Evolutionary conservation across 2,888 invertebrate species (phyloP), one percentile per base, ranked within the genome.

Genomic region (Spisula subtruncata): DNA sequence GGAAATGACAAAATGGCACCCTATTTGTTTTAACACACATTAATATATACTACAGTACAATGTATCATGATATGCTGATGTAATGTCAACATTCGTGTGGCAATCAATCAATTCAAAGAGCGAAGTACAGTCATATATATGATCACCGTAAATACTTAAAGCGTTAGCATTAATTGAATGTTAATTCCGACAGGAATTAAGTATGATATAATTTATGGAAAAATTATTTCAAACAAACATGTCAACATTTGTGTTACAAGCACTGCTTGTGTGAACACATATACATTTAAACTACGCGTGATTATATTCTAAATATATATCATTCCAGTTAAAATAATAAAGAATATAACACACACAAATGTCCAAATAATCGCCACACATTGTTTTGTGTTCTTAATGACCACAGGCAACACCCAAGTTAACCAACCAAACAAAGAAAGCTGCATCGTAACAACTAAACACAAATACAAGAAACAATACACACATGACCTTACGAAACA

Each of bases 141-240:
- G 25, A 66, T n/a, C 25, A 66, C 25, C n/a, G 25, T n/a, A 66
- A 66, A 66, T 25, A 66, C 60, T 66, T 25, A 25, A 12, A 66
- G 60, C 5, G 51, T 66, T n/a, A 66, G 60, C 25, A 25, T 66
- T 66, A 66, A 66, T 66, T 66, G 60, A 25, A 66, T 66, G 60
- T 8, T 66, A 25, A 5, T 66, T 66, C 60, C 60, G 6, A 25
- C 5, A 10, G 60, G 60, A 10, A 25, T 25, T 10, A 25, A n/a
- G n/a, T 5, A 25, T 6, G 25, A 6, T 66, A 25, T 1, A 66
- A 25, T 66, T 66, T 10, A 66, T 66, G 60, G n/a, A 66, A 25
- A 25, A 10, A 66, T 25, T 25, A 25, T 60, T 5, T 6, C n/a
- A 60, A 5, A 60, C 60, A 66, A n/a, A 25, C 25, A 25, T 66